Evolutionary conservation across 2,888 invertebrate genomes (phyloP).

Genomic region (Escarpia spicata): DNA sequence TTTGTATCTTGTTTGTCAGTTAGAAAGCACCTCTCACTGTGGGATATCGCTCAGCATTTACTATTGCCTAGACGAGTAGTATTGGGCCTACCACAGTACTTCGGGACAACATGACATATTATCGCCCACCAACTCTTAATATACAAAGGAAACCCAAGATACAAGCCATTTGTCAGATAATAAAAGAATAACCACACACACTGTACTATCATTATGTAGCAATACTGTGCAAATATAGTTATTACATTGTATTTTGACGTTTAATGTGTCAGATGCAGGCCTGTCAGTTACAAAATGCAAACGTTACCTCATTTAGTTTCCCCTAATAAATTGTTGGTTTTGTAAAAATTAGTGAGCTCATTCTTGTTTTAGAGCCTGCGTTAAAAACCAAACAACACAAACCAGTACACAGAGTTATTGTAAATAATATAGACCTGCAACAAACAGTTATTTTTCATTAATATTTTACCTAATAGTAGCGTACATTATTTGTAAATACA

Average conservation of each 20-base stretch:
- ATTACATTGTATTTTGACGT: conserved; percentile 1
- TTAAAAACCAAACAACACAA: neutral
- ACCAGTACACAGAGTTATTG: neutral
- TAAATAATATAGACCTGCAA: neutral
- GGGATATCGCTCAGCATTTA: too few relatives aligned
- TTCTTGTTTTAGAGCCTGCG: neutral
- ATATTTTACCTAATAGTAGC: neutral
- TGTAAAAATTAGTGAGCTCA: neutral
- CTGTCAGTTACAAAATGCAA: neutral
- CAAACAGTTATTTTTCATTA: neutral
- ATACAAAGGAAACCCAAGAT: neutral
- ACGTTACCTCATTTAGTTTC: neutral
- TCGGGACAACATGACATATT: neutral
- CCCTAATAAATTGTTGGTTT: neutral
- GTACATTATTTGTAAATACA: neutral
- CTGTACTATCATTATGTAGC: neutral
- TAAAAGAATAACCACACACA: neutral
- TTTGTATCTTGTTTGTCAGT: too few relatives aligned
- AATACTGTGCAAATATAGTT: neutral
- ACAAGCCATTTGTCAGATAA: neutral
- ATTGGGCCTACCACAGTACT: too few relatives aligned
- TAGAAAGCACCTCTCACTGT: too few relatives aligned
- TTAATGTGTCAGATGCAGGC: neutral
- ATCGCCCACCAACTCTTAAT: neutral
- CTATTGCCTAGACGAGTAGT: too few relatives aligned